A percentile compares a stretch with the other conserved stretches of the same genome.
phyloP scores from a whole-genome alignment of 1,140 invertebrate genomes.

The Drosophila obscura region DNA sequence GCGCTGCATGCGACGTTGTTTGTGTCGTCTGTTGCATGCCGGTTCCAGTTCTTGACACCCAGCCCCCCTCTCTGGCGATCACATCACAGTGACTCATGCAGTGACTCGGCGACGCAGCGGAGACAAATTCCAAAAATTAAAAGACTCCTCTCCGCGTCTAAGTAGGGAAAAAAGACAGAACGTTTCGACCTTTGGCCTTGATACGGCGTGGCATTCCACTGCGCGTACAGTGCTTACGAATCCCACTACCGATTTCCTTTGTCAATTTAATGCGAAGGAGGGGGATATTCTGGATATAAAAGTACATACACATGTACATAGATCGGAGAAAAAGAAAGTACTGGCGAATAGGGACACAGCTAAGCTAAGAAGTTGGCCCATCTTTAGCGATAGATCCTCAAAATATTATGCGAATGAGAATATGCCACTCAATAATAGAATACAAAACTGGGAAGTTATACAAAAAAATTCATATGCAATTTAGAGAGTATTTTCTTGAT shows the following conservation, averaged over 20 bases:
- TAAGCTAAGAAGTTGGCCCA: no score
- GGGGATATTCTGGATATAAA: no score
- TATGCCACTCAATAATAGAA: no score
- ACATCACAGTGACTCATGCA: conserved; percentile 36
- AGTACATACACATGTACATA: no score
- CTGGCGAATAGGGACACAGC: no score
- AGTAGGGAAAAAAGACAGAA: conserved; percentile 9
- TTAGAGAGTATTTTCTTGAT: no score
- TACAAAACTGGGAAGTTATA: no score
- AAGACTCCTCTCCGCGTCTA: conserved; percentile 16
- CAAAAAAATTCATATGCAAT: no score
- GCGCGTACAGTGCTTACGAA: no score
- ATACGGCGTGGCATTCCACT: conserved; percentile 22
- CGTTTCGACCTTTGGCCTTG: conserved; percentile 36
- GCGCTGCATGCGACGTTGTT: conserved; percentile 1
- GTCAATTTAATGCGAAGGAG: not conserved
- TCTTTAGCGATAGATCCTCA: no score
- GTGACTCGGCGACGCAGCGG: conserved; percentile 7
- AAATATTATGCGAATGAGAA: no score
- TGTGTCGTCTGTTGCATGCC: conserved; percentile 44
- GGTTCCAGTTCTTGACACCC: conserved; percentile 38
- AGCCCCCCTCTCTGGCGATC: conserved; percentile 7
- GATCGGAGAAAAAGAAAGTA: no score
- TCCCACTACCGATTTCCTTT: not conserved
- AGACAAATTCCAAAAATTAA: conserved; percentile 46